Conservation (phyloP, 2,113 vertebrate genomes). For the Phalacrocorax brasilianus region DNA sequence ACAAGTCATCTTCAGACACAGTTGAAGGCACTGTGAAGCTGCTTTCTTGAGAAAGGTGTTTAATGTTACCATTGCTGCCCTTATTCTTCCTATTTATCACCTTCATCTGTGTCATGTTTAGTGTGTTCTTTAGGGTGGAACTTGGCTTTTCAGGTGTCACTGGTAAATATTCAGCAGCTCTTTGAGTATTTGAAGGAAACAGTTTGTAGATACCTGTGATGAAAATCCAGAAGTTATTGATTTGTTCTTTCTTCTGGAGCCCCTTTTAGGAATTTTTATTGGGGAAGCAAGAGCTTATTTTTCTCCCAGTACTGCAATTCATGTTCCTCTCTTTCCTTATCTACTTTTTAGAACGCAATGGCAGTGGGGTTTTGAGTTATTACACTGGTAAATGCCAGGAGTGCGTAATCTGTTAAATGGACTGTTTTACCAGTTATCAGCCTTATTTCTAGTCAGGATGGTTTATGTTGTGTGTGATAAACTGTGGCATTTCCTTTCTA, state of each 20-base stretch:
- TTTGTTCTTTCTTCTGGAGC: not conserved
- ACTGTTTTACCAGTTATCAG: not conserved
- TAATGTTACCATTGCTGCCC: not conserved
- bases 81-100: not conserved
- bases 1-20: not conserved
- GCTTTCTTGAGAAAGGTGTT: not conserved
- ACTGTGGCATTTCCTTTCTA: not conserved
- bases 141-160: not conserved
- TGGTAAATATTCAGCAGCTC: not conserved
- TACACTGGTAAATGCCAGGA: not conserved
- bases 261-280: not conserved
- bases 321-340: not conserved
- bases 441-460: not conserved
- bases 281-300: not conserved
- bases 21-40: not conserved
- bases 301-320: not conserved
- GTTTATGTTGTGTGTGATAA: not conserved
- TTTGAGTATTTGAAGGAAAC: not conserved
- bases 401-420: not conserved
- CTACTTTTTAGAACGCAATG: not conserved
- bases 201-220: not conserved
- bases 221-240: not conserved
- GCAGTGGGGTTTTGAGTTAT: not conserved
- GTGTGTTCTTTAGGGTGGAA: not conserved
- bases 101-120: fast-evolving